Conservation (phyloP, 2,888 invertebrate genomes). For the Macrosiphum euphorbiae region DNA sequence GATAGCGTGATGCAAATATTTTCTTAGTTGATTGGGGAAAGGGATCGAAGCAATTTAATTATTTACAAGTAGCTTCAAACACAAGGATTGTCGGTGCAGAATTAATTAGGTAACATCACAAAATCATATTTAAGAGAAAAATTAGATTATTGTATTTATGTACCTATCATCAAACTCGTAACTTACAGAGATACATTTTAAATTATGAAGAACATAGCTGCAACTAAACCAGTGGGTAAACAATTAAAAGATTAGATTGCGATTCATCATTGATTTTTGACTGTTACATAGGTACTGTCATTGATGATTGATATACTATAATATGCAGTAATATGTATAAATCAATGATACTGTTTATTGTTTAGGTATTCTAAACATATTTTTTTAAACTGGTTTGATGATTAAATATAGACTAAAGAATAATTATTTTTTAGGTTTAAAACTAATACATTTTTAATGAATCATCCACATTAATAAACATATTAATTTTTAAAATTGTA, state of each 20-base stretch:
- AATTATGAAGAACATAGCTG: not conserved
- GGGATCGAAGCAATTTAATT: slow-evolving; percentile 76
- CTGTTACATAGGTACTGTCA: not conserved
- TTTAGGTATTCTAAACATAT: not conserved
- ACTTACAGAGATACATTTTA: not conserved
- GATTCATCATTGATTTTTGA: not conserved
- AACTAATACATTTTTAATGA: not conserved
- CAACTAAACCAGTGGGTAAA: not conserved
- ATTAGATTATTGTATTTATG: not conserved
- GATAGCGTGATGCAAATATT: slow-evolving; percentile 76
- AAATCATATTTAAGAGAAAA: not conserved
- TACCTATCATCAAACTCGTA: not conserved
- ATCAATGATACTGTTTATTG: not conserved
- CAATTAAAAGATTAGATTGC: not conserved
- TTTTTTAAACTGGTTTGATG: not conserved
- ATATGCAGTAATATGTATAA: too few relatives aligned
- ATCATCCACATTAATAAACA: not conserved
- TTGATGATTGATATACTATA: too few relatives aligned
- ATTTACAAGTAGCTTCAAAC: slow-evolving; percentile 70
- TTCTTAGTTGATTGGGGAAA: slow-evolving; percentile 78
- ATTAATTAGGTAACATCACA: slow-evolving; percentile 68
- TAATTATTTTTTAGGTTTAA: not conserved
- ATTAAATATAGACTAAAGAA: not conserved
- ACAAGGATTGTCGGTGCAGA: slow-evolving; percentile 69
- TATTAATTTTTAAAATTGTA: not conserved